Evolutionary conservation across 2,797 vertebrate species (phyloP), one percentile per base, ranked within the genome.

Genomic region (Acipenser oxyrinchus): DNA sequence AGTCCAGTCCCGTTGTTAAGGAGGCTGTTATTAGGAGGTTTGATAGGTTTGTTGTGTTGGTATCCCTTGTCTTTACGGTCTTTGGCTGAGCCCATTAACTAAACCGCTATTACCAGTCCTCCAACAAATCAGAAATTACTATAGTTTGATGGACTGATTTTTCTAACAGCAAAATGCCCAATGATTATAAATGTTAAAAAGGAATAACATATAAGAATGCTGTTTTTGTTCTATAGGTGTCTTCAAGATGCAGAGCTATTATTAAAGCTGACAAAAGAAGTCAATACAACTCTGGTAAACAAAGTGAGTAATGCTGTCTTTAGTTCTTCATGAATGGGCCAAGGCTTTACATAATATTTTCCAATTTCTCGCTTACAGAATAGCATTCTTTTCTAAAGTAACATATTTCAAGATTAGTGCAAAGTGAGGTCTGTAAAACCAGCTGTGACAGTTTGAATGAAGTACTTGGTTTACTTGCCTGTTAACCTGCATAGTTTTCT

Each of bases 221-320:
- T 74, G 61, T 6, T 23, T 65, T 70, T 48, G n/a, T 48, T 51
- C 60, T 51, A 68, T 85, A 99, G 97, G 72, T 96, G 93, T 80
- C 88, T 84, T 76, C 90, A 96, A 73, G 97, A 99, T 86, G 89
- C 92, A 51, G 93, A 95, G 69, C 88, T 92, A 73, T 85, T 99
- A 75, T 74, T 95, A 78, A 94, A 89, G 80, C 79, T 95, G 69
- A 89, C 94, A 12, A 74, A 86, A 71, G 90, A 91, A 73, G 65
- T 96, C 72, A 91, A 87, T 71, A 83, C 85, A 77, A 93, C 86
- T 23, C 79, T 98, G 72, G 89, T 85, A 77, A 93, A 81, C 77
- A 93, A 91, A 83, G 97, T 98, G 72, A 91, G 87, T 81, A 64
- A 48, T 64, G 23, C 48, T 9, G 48, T 13, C n/a, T 12, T 10